Base-by-base conservation (phyloP, 2,113 vertebrate genomes). In the Brachypteracias leptosomus region DNA sequence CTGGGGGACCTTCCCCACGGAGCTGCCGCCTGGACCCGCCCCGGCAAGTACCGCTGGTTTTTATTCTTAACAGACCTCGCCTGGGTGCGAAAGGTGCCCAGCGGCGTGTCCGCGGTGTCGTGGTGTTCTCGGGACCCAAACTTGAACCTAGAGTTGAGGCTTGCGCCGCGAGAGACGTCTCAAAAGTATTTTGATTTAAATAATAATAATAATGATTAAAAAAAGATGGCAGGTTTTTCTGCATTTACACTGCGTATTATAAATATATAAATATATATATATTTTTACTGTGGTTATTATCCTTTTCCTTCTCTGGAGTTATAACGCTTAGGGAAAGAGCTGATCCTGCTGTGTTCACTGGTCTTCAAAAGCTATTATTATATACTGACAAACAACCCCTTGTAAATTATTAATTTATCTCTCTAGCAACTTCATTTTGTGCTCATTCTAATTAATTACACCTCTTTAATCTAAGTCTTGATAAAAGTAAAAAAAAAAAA, bases 381-480 rank as follows among this genome's bases (percentile, higher is more conserved):
- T 97, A 98, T 98, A 99, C 98, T 98, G 98, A 98, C 97, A 98
- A 98, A 98, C 98, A 98, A 97, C 97, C 98, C 97, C 97, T 94
- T 99, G 98, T 99, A 99, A 99, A 99, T 99, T 97, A 98, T 98
- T 98, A 96, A 98, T 98, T 98, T 99, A 96, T 97, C 96, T 97
- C 97, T 98, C 98, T 98, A 98, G 97, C 97, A 98, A 98, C 98
- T 99, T 98, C 97, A 98, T 99, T 98, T 98, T 97, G 98, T 98
- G 98, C 98, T 98, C 98, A 98, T 98, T 98, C 97, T 98, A 98
- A 98, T 98, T 98, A 98, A 98, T 98, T 98, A 97, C 98, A 98
- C 97, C 97, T 98, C 97, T 98, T 98, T 98, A 97, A 97, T 98
- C 98, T 97, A 95, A 97, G 93, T 97, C 98, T 97, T 98, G 97